Conservation (phyloP, 2,888 invertebrate genomes). For the Eupsilia transversa region DNA sequence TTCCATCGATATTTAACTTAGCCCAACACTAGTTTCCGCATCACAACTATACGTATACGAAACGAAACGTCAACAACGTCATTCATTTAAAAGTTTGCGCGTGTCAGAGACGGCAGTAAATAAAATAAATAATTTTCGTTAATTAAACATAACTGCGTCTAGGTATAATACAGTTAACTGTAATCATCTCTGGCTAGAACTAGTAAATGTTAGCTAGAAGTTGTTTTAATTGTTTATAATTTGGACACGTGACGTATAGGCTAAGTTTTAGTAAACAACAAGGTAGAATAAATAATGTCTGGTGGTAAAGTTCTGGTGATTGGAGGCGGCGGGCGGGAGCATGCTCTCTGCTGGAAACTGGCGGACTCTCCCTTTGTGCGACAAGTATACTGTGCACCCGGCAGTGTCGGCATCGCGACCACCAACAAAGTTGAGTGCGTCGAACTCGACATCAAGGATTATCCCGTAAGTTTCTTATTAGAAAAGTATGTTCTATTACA, state of each 20-base stretch:
- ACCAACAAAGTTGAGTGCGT: conserved; percentile 93
- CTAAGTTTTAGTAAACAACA: conserved; percentile 69
- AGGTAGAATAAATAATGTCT: conserved; percentile 75
- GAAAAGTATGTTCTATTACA: conserved; percentile 23
- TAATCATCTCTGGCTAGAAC: conserved; percentile 24
- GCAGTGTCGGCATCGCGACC: conserved; percentile 95
- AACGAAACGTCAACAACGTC: conserved; percentile 69
- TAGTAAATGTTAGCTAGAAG: conserved; percentile 33
- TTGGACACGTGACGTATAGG: conserved; percentile 71
- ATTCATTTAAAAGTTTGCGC: conserved; percentile 82
- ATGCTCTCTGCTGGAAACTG: conserved; percentile 98
- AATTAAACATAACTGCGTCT: conserved; percentile 51
- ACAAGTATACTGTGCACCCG: conserved; percentile 95
- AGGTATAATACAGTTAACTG: conserved; percentile 30
- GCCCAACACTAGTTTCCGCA: conserved; percentile 32
- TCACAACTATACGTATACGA: too few species aligned
- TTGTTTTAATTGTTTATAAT: conserved; percentile 34
- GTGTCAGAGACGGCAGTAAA: conserved; percentile 74
- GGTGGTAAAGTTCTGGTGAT: conserved; percentile 93
- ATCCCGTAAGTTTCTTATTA: conserved; percentile 90
- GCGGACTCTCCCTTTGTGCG: conserved; percentile 94
- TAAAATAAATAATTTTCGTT: conserved; percentile 54
- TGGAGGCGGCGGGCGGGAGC: conserved; percentile 98
- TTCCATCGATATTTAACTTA: conserved; percentile 30
- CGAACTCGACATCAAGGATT: conserved; percentile 92